phyloP scores from a whole-genome alignment of 1,140 invertebrate genomes.

The Cheumatopsyche charites region DNA sequence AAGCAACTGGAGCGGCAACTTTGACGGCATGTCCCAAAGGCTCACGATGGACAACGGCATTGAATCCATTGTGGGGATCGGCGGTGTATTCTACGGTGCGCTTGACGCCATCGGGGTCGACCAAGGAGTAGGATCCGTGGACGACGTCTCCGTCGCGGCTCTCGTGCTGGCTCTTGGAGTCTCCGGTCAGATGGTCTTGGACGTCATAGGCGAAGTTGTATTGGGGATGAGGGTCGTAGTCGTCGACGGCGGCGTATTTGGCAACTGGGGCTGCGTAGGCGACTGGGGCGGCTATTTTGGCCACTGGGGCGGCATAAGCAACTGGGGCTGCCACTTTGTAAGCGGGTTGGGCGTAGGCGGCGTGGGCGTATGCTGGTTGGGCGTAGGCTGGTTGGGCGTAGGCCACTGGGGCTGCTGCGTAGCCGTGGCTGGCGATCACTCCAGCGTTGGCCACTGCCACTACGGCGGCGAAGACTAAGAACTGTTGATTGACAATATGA shows the following conservation, averaged over 20 bases:
- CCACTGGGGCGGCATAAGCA: constrained; percentile 52
- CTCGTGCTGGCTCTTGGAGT: constrained; percentile 65
- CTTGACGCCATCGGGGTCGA: constrained; percentile 63
- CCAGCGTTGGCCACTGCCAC: constrained; percentile 58
- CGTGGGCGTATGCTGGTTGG: constrained; percentile 23
- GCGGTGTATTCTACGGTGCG: constrained; percentile 65
- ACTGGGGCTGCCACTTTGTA: constrained; percentile 51
- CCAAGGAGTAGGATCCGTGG: constrained; percentile 60
- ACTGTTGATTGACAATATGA: constrained; percentile 51
- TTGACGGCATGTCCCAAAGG: constrained; percentile 50
- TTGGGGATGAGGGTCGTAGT: constrained; percentile 63
- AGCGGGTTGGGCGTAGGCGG: constrained; percentile 38
- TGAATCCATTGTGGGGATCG: constrained; percentile 61
- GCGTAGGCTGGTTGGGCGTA: constrained; percentile 5
- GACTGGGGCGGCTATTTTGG: constrained; percentile 45
- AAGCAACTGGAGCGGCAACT: constrained; percentile 50
- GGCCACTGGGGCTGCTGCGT: constrained; percentile 10
- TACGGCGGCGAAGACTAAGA: constrained; percentile 56
- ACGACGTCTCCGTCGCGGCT: constrained; percentile 63
- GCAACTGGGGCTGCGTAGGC: constrained; percentile 53
- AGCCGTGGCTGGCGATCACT: constrained; percentile 49
- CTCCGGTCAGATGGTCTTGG: constrained; percentile 64
- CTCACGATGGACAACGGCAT: constrained; percentile 55
- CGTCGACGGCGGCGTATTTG: constrained; percentile 52
- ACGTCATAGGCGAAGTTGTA: constrained; percentile 65